These are phyloP conservation scores for Trachymyrmex cornetzi DNA, from an alignment of 1,140 invertebrate species.

Conservation along the genomic window DNA sequence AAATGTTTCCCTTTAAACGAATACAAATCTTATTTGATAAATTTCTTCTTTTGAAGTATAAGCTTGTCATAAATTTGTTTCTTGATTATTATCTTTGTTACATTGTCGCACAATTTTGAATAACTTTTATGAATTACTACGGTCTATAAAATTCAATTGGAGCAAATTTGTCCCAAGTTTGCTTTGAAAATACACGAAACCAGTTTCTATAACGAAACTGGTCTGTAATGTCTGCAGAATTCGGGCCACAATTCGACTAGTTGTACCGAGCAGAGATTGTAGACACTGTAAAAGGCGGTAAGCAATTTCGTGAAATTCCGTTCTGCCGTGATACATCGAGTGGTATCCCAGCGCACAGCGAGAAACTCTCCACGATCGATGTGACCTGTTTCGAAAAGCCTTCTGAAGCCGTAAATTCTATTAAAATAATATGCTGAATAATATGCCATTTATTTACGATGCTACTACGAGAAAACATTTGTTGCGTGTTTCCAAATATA, in stretches of 20 bases:
- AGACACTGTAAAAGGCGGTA: conserved; percentile 58
- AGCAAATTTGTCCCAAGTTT: conserved; percentile 44
- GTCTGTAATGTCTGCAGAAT: conserved; percentile 49
- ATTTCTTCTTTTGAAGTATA: neutral
- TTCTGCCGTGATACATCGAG: conserved; percentile 35
- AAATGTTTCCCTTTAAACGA: conserved; percentile 25
- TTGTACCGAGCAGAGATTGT: conserved; percentile 28
- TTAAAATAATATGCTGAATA: conserved; percentile 54
- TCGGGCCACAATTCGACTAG: conserved; percentile 50
- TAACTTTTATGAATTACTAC: conserved; percentile 45
- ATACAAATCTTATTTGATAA: conserved; percentile 33
- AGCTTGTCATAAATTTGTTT: neutral
- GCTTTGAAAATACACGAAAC: conserved; percentile 28
- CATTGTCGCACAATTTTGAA: conserved; percentile 13
- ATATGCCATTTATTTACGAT: conserved; percentile 37
- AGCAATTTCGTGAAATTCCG: conserved; percentile 61
- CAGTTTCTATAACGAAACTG: conserved; percentile 14
- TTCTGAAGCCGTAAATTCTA: conserved; percentile 39
- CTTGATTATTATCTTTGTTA: conserved; percentile 4
- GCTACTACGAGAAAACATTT: conserved; percentile 20
- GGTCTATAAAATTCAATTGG: conserved; percentile 40
- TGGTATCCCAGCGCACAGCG: neutral
- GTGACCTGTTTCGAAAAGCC: conserved; percentile 32
- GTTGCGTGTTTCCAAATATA: conserved; percentile 6
- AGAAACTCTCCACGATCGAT: conserved; percentile 52